Base-by-base conservation (phyloP, 2,113 vertebrate genomes). In the Marmota flaviventris region DNA sequence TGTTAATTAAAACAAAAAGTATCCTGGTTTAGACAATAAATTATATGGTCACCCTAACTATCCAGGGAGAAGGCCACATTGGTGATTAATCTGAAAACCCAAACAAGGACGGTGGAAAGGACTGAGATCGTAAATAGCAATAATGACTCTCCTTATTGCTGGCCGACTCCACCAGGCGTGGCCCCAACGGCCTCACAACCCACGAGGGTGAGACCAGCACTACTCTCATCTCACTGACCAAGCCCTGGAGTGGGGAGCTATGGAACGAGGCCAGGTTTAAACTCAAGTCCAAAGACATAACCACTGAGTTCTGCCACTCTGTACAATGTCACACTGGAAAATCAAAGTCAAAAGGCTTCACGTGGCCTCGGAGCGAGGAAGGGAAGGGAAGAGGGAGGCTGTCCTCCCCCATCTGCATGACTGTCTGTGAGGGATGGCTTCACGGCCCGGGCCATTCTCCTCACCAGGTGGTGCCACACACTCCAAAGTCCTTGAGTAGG, bases 1-100 rank as follows among this genome's bases (percentile, higher is more conserved):
- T 5, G 69, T 76, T 94, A 73, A 85, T 81, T 69, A 65, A 92
- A 94, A 94, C 17, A 29, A 75, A 85, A 79, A 92, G 67, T 6
- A 4, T 79, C 17, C 39, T 34, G 75, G 39, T 86, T 89, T 63
- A 42, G 88, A 67, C 81, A 37, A 24, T 78, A 85, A 93, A 86
- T 91, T 63, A 76, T 65, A 72, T 3, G 42, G 96, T 89, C 88
- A 53, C 39, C 37, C 17, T 73, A 42, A 90, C 69, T 73, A n/a
- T 61, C 70, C 77, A 84, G 81, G 65, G 89, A 93, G 76, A 48
- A 70, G 75, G 42, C 70, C 7, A 34, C 51, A 27, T 32, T 18
- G 70, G 81, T 25, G 45, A 93, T 42, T 51, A 84, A 53, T 16
- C 17, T 7, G 87, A 22, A 89, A 79, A 88, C 48, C 37, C 56